Evolutionary conservation across 2,888 invertebrate species (phyloP), one percentile per base, ranked within the genome.

Genomic region (Cephonodes hylas): DNA sequence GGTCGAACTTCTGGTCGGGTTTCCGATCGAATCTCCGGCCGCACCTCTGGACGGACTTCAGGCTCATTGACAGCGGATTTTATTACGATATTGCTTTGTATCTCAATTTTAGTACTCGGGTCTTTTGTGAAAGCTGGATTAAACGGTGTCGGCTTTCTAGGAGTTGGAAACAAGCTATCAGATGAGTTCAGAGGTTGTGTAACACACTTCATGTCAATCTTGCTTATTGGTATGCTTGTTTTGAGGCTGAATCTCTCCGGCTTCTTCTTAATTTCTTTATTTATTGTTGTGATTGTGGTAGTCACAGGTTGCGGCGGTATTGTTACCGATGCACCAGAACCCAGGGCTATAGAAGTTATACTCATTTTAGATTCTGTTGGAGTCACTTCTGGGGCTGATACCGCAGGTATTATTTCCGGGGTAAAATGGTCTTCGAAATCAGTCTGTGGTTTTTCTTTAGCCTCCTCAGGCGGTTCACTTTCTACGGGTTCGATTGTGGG

Each of bases 201-300:
- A 1, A 91, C 89, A 67, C 87, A 88, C 74, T 91, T 92, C 81
- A 92, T 85, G 67, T 92, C 92, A 42, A 92, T 85, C 72, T 91
- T 91, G 63, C 90, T 91, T 57, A 92, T 91, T 3, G 93, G 93
- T 69, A 93, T 93, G 70, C 91, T 92, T 0, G 93, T 92, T 83
- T 89, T 93, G 15, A 93, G 73, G 66, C 91, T 91, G 58, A 87
- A 91, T 58, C 88, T 75, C 76, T 91, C 91, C 25, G 81, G 66
- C 74, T 91, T 91, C 73, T 85, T 85, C 76, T 84, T 88, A 1
- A 71, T 64, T 8, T 89, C 89, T 66, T 83, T 48, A 15, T 48
- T 53, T 10, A 31, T 53, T 27, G 31, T 31, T 4, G 53, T 15
- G 65, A 61, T 27, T 5, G 27, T 53, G 10, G 27, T 53, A 3